Base-by-base conservation (phyloP, 2,113 vertebrate genomes). In the Thunnus thynnus region DNA sequence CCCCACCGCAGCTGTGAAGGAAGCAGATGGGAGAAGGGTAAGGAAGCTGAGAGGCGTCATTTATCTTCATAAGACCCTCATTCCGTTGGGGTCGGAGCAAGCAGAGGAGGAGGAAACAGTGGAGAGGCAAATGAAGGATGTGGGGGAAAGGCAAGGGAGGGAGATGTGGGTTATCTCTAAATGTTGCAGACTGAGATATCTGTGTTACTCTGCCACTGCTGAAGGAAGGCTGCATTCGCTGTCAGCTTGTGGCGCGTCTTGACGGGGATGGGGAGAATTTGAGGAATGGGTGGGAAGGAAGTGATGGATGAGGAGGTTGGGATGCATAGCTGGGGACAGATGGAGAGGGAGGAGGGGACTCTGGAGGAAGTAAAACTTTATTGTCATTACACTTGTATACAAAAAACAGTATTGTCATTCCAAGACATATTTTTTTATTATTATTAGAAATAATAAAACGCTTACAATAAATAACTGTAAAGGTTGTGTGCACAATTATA, bases 1-100 rank as follows among this genome's bases (percentile, higher is more conserved):
- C 78, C 80, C 17, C 5, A 17, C n/a, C 7, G 0, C 41, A 68
- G 20, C 76, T 52, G 58, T 1, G 13, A 73, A 64, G 30, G 66
- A 66, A 80, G 79, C 90, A 90, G 82, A 91, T 84, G 78, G 83
- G 66, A 84, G 51, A 3, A 25, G 71, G 71, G 60, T 63, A 44
- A 67, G 71, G 65, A 84, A 73, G 66, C 75, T 52, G 72, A 83
- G 80, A 85, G 74, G 71, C n/a, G 5, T 72, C 74, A 84, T 92
- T 90, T 87, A 83, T 93, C 87, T 91, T 90, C 78, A 88, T 91
- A 76, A 89, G 78, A 78, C 63, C 57, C 54, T 67, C 83, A 69
- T 87, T 91, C 80, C 73, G 10, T 68, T 6, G 12, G 63, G 77
- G 75, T 82, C 7, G 0, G 72, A 81, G 74, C 36, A 66, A 46